Base-by-base conservation (phyloP, 2,113 vertebrate genomes). In the Bos indicus region DNA sequence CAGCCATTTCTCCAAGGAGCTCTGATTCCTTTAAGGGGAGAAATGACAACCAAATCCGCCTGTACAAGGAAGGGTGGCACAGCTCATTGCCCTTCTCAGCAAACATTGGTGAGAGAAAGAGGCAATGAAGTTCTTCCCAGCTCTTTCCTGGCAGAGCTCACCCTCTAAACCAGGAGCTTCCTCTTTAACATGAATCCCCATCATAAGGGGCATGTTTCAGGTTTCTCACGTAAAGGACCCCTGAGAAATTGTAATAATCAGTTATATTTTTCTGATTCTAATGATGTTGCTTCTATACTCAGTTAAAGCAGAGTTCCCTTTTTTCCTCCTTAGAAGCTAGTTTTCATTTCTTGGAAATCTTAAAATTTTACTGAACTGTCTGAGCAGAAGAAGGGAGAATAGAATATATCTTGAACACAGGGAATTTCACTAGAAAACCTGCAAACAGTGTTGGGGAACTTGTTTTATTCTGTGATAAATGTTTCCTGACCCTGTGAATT, bases 261-360 rank as follows among this genome's bases (percentile, higher is more conserved):
- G 56, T 87, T 93, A 36, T 93, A 74, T 60, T 90, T 89, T 60
- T 60, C 59, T 86, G 26, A 56, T 91, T 85, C 36, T 46, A 89
- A 88, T 96, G 64, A 43, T 57, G 7, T 91, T 93, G 52, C 43
- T 71, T 56, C 90, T 84, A 46, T 40, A n/a, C 21, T 67, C 59
- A 43, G 46, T 77, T 92, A 92, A 93, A 88, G 33, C 46, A 30
- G 21, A 96, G 33, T 89, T 91, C 14, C 30, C 62, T 26, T 91
- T 96, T 88, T 57, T 25, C 36, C 21, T 82, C 36, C n/a, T 86
- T 77, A 67, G 48, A 88, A 91, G 48, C 43, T 93, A 48, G 14
- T 96, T 94, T 95, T 88, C 15, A 91, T 52, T 67, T 64, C 40
- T 77, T 92, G 43, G 33, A 91, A 94, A 84, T 86, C n/a, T 89